phyloP scores from a whole-genome alignment of 2,113 vertebrate species.

The Trichechus manatus region DNA sequence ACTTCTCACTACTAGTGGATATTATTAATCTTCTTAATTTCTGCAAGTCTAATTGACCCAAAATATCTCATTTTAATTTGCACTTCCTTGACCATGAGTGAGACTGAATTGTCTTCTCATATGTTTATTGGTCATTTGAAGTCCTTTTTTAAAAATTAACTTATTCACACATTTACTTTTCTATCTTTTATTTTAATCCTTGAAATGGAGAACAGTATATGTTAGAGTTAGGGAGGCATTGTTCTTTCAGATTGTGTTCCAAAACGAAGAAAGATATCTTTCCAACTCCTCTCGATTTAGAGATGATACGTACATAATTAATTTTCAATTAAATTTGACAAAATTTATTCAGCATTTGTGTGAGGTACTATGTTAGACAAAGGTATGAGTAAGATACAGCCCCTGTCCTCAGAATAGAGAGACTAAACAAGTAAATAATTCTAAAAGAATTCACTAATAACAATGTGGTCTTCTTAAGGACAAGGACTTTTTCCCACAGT shows the following conservation, averaged over 20 bases:
- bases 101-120: not conserved
- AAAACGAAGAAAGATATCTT: not conserved
- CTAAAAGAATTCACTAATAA: constrained; percentile 29
- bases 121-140: not conserved
- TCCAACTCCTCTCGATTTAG: not conserved
- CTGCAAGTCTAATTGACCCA: not conserved
- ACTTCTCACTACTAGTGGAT: not conserved
- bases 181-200: not conserved
- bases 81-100: not conserved
- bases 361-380: not conserved
- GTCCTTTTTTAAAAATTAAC: not conserved
- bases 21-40: constrained; percentile 21
- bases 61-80: not conserved
- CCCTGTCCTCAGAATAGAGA: not conserved
- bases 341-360: not conserved
- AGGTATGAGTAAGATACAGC: not conserved
- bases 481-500: not conserved
- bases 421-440: not conserved
- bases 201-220: not conserved
- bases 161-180: not conserved
- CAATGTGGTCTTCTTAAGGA: not conserved
- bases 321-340: not conserved
- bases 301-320: not conserved
- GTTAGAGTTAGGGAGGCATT: not conserved
- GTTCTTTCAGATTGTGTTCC: not conserved